A percentile compares a stretch with the other conserved stretches of the same genome.
These are phyloP conservation scores for Lophius americanus DNA, from an alignment of 2,797 vertebrate genomes.

Conservation along the genomic window DNA sequence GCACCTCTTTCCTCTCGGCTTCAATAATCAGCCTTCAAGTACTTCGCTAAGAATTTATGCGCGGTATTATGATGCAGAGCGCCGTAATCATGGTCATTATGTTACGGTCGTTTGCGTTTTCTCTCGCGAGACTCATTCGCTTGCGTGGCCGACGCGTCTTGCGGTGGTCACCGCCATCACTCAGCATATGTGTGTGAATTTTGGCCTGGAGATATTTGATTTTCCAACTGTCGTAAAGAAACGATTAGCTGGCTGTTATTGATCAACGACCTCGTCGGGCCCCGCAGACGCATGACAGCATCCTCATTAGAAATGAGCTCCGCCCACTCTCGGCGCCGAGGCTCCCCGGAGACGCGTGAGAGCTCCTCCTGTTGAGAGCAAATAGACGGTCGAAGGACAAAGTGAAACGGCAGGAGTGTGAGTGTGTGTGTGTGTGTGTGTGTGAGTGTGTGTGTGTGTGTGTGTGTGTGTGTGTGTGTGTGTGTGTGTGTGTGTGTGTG, in stretches of 20 bases:
- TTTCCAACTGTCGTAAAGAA: slow-evolving; percentile 2
- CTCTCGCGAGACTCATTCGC: slow-evolving; percentile 48
- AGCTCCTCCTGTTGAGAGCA: slow-evolving; percentile 47
- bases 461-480: no score
- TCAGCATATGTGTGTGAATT: not conserved
- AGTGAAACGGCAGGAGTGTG: slow-evolving; percentile 30
- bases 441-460: no score
- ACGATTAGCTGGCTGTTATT: slow-evolving; percentile 11
- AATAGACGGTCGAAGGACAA: slow-evolving; percentile 37
- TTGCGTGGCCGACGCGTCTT: slow-evolving; percentile 45
- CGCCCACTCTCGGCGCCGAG: slow-evolving; percentile 17
- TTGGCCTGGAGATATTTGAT: not conserved
- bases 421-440: slow-evolving; percentile 12
- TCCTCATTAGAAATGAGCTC: slow-evolving; percentile 21
- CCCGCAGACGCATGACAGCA: slow-evolving; percentile 3
- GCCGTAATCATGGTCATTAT: slow-evolving; percentile 48
- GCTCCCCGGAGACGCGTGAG: slow-evolving; percentile 4
- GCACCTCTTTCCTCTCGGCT: slow-evolving; percentile 1
- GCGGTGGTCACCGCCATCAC: slow-evolving; percentile 20
- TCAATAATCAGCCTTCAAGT: slow-evolving; percentile 19
- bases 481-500: slow-evolving; percentile 27
- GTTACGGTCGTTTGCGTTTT: slow-evolving; percentile 40
- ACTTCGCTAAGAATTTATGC: slow-evolving; percentile 28
- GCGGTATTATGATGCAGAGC: slow-evolving; percentile 41
- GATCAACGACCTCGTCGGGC: slow-evolving; percentile 20